Conservation (phyloP, 2,888 invertebrate species). For the Drosophila borealis region DNA sequence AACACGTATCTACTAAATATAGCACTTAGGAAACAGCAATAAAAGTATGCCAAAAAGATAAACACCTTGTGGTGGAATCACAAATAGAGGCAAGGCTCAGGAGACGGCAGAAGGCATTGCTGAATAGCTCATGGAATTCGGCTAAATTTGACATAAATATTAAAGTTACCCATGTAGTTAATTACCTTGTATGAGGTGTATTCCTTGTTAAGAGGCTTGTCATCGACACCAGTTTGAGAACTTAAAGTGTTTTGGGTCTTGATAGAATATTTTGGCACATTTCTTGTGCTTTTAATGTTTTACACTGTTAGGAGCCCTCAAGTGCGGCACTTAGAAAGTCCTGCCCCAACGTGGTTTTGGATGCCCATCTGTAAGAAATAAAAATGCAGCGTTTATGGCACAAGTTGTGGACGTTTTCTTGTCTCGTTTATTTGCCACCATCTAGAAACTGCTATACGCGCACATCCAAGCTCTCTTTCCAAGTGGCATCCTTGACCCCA, state of each 20-base stretch:
- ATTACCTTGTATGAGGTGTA: slow-evolving; percentile 8
- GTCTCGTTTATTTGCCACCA: slow-evolving; percentile 27
- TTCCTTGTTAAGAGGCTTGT: background rate
- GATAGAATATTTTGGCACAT: slow-evolving; percentile 23
- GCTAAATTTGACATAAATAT: slow-evolving; percentile 13
- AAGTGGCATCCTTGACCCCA: slow-evolving; percentile 51
- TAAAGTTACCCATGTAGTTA: slow-evolving; percentile 26
- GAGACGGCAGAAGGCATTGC: background rate
- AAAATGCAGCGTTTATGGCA: slow-evolving; percentile 71
- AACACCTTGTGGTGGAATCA: slow-evolving; percentile 16
- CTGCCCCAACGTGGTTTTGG: slow-evolving; percentile 17
- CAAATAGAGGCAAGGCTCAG: slow-evolving; percentile 5
- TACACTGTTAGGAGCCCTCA: slow-evolving; percentile 15
- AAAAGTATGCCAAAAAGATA: slow-evolving; percentile 40
- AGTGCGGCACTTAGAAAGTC: slow-evolving; percentile 24
- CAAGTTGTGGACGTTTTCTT: slow-evolving; percentile 54
- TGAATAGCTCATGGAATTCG: background rate
- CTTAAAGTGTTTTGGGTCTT: slow-evolving; percentile 20
- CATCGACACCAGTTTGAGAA: background rate
- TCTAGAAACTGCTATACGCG: slow-evolving; percentile 50
- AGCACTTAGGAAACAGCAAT: slow-evolving; percentile 21
- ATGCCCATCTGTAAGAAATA: slow-evolving; percentile 48
- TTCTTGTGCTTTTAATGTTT: slow-evolving; percentile 34
- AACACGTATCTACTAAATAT: slow-evolving; percentile 18
- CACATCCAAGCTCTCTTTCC: slow-evolving; percentile 27